Percentiles rank a stretch among this genome's conserved stretches.
phyloP scores from a whole-genome alignment of 2,888 invertebrate genomes.

The Panorpa germanica region DNA sequence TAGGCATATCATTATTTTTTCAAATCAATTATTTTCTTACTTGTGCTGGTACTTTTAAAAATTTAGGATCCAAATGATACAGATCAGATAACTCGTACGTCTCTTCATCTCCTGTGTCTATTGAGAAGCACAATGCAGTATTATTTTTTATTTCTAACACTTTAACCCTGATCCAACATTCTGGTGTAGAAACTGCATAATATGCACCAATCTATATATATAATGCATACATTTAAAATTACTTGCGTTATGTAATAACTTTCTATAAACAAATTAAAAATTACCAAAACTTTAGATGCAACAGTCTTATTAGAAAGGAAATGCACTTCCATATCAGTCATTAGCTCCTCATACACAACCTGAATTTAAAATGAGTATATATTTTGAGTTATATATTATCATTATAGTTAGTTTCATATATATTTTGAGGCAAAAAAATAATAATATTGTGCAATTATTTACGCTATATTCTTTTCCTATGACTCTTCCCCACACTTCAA shows the following conservation, averaged over 20 bases:
- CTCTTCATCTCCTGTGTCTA: constrained; percentile 58
- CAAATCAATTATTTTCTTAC: too few species aligned
- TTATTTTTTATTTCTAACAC: constrained; percentile 28
- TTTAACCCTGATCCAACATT: constrained; percentile 35
- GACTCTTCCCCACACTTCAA: constrained; percentile 46
- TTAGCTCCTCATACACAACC: constrained; percentile 29
- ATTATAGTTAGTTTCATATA: not conserved
- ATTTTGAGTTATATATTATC: not conserved
- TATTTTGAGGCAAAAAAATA: not conserved
- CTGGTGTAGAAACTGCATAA: constrained; percentile 25
- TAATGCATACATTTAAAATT: constrained; percentile 1
- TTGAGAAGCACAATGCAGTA: constrained; percentile 39
- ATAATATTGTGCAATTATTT: constrained; percentile 17
- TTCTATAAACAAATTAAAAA: too few species aligned
- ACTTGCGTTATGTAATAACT: too few species aligned
- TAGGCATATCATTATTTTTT: too few species aligned
- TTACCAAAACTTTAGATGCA: constrained; percentile 15
- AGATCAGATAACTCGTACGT: constrained; percentile 31
- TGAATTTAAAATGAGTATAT: constrained; percentile 14
- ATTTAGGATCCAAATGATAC: constrained; percentile 39
- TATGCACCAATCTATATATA: constrained; percentile 16
- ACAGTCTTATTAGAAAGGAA: constrained; percentile 20
- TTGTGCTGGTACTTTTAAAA: constrained; percentile 47
- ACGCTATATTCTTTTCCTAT: constrained; percentile 43
- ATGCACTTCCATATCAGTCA: constrained; percentile 29